Evolutionary conservation across 1,140 invertebrate species (phyloP).

Genomic region (Drosophila nigrodunni): DNA sequence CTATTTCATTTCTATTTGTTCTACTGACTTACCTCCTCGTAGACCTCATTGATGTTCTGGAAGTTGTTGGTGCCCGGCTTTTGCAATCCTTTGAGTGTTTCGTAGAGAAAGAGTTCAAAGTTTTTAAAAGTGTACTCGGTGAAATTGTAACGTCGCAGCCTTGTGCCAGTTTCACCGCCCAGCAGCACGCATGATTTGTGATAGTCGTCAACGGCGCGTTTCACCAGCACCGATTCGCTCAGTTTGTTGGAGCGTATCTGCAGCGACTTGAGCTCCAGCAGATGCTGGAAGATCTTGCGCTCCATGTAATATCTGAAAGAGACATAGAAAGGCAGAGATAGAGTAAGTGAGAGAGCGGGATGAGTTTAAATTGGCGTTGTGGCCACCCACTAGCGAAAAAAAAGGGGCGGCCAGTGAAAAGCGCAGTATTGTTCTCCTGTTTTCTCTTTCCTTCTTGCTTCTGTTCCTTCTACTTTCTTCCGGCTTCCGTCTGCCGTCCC

Average conservation of each 20-base stretch:
- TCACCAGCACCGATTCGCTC: constrained; percentile 95
- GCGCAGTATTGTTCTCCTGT: constrained; percentile 28
- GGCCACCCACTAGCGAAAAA: constrained; percentile 12
- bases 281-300: constrained; percentile 96
- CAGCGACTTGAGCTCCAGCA: constrained; percentile 95
- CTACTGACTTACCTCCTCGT: constrained; percentile 81
- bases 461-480: background rate
- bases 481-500: background rate
- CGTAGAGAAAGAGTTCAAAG: constrained; percentile 97
- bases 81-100: constrained; percentile 92
- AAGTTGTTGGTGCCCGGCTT: constrained; percentile 86
- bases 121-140: constrained; percentile 91
- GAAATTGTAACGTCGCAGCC: constrained; percentile 88
- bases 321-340: too few relatives aligned
- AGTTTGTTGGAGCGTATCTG: constrained; percentile 95
- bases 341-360: background rate
- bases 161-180: constrained; percentile 86
- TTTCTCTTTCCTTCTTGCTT: background rate
- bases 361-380: constrained; percentile 2
- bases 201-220: constrained; percentile 92
- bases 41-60: constrained; percentile 85
- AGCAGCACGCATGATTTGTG: constrained; percentile 90
- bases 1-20: too few relatives aligned
- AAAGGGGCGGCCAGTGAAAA: constrained; percentile 38
- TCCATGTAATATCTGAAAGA: constrained; percentile 93